These are phyloP conservation scores for Trachymyrmex cornetzi DNA, from an alignment of 1,140 invertebrate species.

Conservation along the genomic window DNA sequence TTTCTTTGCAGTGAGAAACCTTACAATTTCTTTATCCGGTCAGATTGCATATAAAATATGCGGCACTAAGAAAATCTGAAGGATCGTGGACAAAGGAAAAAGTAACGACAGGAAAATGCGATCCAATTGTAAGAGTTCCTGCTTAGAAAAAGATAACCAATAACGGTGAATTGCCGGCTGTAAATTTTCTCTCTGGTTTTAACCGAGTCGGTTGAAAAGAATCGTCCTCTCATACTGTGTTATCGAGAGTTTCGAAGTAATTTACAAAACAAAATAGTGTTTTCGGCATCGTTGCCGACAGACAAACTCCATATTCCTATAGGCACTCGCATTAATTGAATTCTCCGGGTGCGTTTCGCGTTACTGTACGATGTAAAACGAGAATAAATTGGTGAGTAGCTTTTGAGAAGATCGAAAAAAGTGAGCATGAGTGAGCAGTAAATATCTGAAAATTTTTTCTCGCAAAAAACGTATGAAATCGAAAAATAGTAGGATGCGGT, in stretches of 20 bases:
- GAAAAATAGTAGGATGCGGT: not conserved
- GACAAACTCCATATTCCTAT: conserved; percentile 23
- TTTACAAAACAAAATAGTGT: conserved; percentile 57
- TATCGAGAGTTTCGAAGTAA: conserved; percentile 65
- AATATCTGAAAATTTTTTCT: conserved; percentile 21
- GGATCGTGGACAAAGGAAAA: not conserved
- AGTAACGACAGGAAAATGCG: not conserved
- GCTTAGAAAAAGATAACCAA: conserved; percentile 57
- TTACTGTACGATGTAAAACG: not conserved
- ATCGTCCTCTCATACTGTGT: conserved; percentile 17
- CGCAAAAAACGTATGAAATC: not conserved
- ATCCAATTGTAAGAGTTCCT: conserved; percentile 35
- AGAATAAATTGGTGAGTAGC: conserved; percentile 28
- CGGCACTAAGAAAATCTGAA: not conserved
- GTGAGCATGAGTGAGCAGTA: not conserved
- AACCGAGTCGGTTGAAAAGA: conserved; percentile 20
- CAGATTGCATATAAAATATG: conserved; percentile 6
- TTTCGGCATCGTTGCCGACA: conserved; percentile 46
- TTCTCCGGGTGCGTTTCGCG: not conserved
- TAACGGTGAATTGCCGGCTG: conserved; percentile 62
- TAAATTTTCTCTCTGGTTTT: conserved; percentile 42
- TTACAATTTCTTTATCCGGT: not conserved
- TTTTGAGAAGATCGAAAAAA: conserved; percentile 7
- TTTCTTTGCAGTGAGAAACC: not conserved
- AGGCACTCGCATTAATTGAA: conserved; percentile 42